phyloP scores from a whole-genome alignment of 2,888 invertebrate genomes.

The Eilema sororculum region DNA sequence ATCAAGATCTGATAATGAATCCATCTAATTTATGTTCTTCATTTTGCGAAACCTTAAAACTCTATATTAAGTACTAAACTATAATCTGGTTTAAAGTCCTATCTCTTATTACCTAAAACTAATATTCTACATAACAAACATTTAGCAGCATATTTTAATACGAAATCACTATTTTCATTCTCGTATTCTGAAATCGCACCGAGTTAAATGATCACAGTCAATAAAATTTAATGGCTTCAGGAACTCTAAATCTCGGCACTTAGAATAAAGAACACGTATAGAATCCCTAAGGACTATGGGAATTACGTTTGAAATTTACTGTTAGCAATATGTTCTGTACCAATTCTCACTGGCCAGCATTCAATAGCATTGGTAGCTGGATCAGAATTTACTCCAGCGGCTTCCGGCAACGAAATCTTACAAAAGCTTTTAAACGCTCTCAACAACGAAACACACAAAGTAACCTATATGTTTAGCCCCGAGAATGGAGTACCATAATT shows the following conservation, averaged over 20 bases:
- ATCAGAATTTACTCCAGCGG: slow-evolving; percentile 52
- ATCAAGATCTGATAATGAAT: too few species aligned
- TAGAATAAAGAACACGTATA: slow-evolving; percentile 39
- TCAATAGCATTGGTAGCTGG: slow-evolving; percentile 50
- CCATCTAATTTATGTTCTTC: too few species aligned
- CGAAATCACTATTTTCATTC: neutral
- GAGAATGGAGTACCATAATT: slow-evolving; percentile 62
- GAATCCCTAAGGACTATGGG: slow-evolving; percentile 43
- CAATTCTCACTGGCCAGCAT: slow-evolving; percentile 43
- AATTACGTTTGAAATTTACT: slow-evolving; percentile 48
- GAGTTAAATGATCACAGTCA: neutral
- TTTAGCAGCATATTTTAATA: neutral
- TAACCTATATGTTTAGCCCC: slow-evolving; percentile 60
- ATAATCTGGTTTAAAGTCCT: too few species aligned
- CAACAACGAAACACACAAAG: slow-evolving; percentile 53
- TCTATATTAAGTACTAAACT: too few species aligned
- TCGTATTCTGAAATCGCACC: neutral
- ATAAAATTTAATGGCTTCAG: neutral
- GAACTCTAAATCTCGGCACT: slow-evolving; percentile 31
- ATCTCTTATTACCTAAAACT: too few species aligned
- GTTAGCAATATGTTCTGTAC: slow-evolving; percentile 44
- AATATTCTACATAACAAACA: neutral
- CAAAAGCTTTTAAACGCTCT: slow-evolving; percentile 67
- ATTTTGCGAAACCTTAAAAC: too few species aligned
- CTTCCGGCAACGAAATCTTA: slow-evolving; percentile 55